Conservation (phyloP, 2,888 invertebrate species). For the Bombyx huttoni region DNA sequence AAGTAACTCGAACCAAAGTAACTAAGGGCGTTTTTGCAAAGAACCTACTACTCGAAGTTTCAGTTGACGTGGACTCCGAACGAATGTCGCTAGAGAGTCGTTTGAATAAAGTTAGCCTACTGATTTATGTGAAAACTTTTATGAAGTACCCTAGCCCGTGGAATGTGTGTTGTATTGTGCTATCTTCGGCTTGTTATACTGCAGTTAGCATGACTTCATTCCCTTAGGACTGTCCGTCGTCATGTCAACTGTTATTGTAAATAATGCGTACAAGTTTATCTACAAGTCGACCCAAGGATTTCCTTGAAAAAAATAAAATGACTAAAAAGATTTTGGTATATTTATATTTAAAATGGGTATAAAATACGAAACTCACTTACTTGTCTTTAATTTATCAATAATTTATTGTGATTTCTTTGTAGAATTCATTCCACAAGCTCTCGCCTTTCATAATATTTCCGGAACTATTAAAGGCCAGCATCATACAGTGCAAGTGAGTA, state of each 20-base stretch:
- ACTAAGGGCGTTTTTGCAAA: slow-evolving; percentile 41
- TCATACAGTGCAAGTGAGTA: no score
- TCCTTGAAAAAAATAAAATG: background rate
- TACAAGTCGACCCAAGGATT: background rate
- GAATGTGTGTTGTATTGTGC: slow-evolving; percentile 55
- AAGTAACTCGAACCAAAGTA: slow-evolving; percentile 24
- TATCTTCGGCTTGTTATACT: slow-evolving; percentile 41
- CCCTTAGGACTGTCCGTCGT: slow-evolving; percentile 30
- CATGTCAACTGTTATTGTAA: slow-evolving; percentile 15
- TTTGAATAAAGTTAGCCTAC: slow-evolving; percentile 67
- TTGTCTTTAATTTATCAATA: no score
- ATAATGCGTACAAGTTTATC: slow-evolving; percentile 14
- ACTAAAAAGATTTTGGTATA: background rate
- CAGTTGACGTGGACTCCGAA: slow-evolving; percentile 56
- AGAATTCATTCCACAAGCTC: no score
- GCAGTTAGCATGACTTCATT: slow-evolving; percentile 38
- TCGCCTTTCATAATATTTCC: no score
- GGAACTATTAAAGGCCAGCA: no score
- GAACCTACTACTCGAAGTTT: slow-evolving; percentile 50
- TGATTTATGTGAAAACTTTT: slow-evolving; percentile 67
- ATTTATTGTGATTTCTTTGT: no score
- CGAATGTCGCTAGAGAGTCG: slow-evolving; percentile 68
- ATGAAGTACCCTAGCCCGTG: slow-evolving; percentile 26
- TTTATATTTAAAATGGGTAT: no score
- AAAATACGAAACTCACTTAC: no score